A percentile compares a stretch with the other conserved stretches of the same genome.
Evolutionary conservation across 2,113 vertebrate genomes (phyloP).

Genomic region (Pionites leucogaster): DNA sequence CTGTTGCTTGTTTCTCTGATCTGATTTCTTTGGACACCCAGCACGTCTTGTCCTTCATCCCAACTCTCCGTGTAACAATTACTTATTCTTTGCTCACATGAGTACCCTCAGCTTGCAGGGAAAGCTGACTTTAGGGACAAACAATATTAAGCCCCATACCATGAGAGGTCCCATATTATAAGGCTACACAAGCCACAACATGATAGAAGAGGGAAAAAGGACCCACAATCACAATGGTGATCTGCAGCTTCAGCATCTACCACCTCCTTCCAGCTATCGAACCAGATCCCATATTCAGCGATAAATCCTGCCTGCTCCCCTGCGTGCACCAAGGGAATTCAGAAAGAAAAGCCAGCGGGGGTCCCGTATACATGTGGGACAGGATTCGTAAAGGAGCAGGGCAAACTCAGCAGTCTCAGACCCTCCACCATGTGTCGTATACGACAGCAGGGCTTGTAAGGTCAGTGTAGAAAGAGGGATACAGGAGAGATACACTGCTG

Average conservation of each 20-base stretch:
- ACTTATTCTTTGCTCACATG: background rate
- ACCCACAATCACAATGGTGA: background rate
- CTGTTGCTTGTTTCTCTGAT: background rate
- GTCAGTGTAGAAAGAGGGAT: background rate
- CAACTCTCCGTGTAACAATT: background rate
- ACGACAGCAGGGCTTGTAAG: background rate
- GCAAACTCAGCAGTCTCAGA: background rate
- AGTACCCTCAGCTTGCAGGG: background rate
- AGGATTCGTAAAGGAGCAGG: background rate
- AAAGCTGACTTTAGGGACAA: background rate
- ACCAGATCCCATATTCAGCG: background rate
- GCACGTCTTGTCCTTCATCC: background rate
- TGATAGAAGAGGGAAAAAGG: background rate
- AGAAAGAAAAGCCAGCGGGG: background rate
- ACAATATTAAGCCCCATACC: background rate
- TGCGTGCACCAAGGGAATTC: background rate
- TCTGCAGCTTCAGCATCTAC: background rate
- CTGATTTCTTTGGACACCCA: background rate
- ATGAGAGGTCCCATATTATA: background rate
- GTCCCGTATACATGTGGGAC: accelerated
- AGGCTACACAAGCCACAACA: background rate
- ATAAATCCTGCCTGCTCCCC: background rate
- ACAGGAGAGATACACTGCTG: background rate
- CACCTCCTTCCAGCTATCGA: background rate
- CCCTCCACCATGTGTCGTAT: accelerated